phyloP scores from a whole-genome alignment of 2,888 invertebrate genomes.

The Acrobasis repandana region DNA sequence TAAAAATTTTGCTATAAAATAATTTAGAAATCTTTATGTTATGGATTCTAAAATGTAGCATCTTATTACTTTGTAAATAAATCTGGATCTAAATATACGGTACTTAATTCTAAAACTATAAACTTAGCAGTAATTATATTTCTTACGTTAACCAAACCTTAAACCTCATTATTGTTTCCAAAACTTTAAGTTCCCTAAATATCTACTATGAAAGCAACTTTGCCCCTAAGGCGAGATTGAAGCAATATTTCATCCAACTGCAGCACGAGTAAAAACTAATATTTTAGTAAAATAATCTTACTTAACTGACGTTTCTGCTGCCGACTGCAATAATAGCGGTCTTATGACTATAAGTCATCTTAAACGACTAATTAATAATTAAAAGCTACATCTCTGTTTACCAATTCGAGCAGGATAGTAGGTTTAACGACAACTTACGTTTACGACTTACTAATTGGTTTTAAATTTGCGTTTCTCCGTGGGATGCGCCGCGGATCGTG shows the following conservation, averaged over 20 bases:
- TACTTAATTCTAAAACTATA: too few relatives aligned
- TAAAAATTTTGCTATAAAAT: neutral
- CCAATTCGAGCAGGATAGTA: conserved; percentile 35
- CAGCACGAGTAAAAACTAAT: conserved; percentile 32
- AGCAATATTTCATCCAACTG: conserved; percentile 42
- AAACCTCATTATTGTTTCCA: too few relatives aligned
- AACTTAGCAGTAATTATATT: neutral
- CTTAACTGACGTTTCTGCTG: conserved; percentile 42
- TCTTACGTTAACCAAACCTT: conserved; percentile 11
- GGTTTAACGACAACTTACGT: conserved; percentile 41
- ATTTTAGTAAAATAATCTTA: conserved; percentile 46
- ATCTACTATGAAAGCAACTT: neutral
- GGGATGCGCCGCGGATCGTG: conserved; percentile 63
- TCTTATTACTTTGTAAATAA: conserved; percentile 8
- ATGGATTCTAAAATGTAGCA: neutral
- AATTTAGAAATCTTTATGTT: neutral
- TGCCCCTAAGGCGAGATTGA: conserved; percentile 27
- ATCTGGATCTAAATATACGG: neutral
- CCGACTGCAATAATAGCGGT: conserved; percentile 45
- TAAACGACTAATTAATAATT: conserved; percentile 55
- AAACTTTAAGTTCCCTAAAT: neutral
- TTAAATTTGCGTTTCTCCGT: conserved; percentile 66
- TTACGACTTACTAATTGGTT: conserved; percentile 60
- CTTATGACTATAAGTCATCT: conserved; percentile 52
- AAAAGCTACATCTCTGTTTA: conserved; percentile 44